phyloP scores from a whole-genome alignment of 1,140 invertebrate species.

The Maconellicoccus hirsutus region DNA sequence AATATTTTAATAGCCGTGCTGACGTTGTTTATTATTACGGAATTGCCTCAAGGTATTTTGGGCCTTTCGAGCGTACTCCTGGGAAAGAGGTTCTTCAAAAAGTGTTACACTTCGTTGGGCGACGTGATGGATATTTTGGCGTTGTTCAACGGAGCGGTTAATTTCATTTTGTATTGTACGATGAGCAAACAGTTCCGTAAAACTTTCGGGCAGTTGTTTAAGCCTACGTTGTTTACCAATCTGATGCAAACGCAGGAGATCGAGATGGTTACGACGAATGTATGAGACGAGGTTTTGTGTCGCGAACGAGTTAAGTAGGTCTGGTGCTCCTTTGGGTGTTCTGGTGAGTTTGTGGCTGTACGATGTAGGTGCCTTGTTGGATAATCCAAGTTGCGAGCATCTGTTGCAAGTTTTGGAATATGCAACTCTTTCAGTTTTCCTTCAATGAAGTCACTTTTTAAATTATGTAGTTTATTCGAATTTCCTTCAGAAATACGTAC shows the following conservation, averaged over 20 bases:
- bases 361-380: too few relatives aligned
- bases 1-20: constrained; percentile 85
- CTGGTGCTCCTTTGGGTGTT: too few relatives aligned
- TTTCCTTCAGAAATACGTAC: too few relatives aligned
- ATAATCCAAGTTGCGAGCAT: too few relatives aligned
- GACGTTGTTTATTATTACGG: constrained; percentile 73
- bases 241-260: constrained; percentile 11
- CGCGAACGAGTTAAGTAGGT: too few relatives aligned
- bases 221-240: constrained; percentile 35
- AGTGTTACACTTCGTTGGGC: constrained; percentile 60
- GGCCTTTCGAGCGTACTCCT: constrained; percentile 60
- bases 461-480: too few relatives aligned
- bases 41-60: constrained; percentile 75
- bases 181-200: constrained; percentile 93
- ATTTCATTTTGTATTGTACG: constrained; percentile 94
- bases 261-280: constrained; percentile 14
- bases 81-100: constrained; percentile 56
- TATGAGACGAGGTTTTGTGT: not conserved
- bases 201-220: constrained; percentile 65
- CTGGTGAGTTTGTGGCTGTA: too few relatives aligned
- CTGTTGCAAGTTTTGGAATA: too few relatives aligned
- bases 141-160: constrained; percentile 89
- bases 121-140: constrained; percentile 86
- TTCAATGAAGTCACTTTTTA: too few relatives aligned
- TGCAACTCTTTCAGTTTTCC: too few relatives aligned